Evolutionary conservation across 1,140 invertebrate species (phyloP).

Genomic region (Diorhabda carinulata): DNA sequence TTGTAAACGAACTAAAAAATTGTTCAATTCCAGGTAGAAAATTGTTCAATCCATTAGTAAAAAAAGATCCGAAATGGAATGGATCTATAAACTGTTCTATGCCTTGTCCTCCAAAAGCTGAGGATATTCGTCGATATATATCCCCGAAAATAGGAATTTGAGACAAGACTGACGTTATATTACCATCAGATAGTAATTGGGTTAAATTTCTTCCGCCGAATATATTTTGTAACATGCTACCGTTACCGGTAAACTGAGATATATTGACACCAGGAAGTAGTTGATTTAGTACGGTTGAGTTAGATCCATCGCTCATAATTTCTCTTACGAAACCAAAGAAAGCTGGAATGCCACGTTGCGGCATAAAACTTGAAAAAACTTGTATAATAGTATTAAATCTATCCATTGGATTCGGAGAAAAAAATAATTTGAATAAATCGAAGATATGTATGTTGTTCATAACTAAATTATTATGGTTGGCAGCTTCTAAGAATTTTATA

Average conservation of each 20-base stretch:
- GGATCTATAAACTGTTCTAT: too few relatives aligned
- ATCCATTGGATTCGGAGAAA: not conserved
- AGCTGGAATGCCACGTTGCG: not conserved
- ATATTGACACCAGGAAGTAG: not conserved
- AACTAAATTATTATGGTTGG: not conserved
- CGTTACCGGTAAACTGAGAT: constrained; percentile 1
- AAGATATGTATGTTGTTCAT: constrained; percentile 3
- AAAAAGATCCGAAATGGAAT: too few relatives aligned
- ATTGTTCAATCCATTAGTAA: too few relatives aligned
- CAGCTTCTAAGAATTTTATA: not conserved
- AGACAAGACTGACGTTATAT: not conserved
- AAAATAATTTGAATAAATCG: not conserved
- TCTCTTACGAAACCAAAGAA: not conserved
- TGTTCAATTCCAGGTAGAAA: too few relatives aligned
- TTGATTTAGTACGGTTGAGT: not conserved
- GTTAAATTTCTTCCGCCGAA: not conserved
- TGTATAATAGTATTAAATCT: not conserved
- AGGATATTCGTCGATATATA: not conserved
- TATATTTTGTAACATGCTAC: constrained; percentile 3
- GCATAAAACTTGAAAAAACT: not conserved
- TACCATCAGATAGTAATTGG: not conserved
- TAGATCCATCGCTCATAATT: not conserved
- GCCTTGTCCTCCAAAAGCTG: not conserved
- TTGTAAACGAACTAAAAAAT: too few relatives aligned
- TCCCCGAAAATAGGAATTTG: not conserved